These are phyloP conservation scores for Agriopis leucophaearia DNA, from an alignment of 2,888 invertebrate genomes.

Conservation along the genomic window DNA sequence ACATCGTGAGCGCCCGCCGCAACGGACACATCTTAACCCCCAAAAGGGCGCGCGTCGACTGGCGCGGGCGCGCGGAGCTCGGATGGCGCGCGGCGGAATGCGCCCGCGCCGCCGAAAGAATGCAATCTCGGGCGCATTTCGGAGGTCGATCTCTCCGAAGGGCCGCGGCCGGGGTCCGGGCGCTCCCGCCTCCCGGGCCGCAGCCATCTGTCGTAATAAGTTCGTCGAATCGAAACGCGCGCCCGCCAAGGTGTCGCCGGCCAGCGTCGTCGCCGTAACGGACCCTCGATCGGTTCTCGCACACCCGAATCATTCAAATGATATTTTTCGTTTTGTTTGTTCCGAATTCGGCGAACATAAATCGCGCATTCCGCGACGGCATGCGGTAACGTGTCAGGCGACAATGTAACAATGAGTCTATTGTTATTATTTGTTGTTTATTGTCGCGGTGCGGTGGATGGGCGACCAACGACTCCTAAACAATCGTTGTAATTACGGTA, in stretches of 20 bases:
- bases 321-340: conserved; percentile 48
- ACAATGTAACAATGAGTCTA: conserved; percentile 49
- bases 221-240: conserved; percentile 85
- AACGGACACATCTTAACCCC: conserved; percentile 86
- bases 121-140: conserved; percentile 87
- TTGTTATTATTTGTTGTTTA: conserved; percentile 42
- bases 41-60: conserved; percentile 86
- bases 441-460: conserved; percentile 10
- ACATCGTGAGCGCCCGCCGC: conserved; percentile 84
- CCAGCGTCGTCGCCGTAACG: conserved; percentile 71
- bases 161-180: conserved; percentile 69
- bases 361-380: conserved; percentile 30
- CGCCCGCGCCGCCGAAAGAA: conserved; percentile 86
- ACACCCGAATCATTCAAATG: conserved; percentile 65
- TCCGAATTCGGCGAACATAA: conserved; percentile 41
- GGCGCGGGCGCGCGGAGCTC: conserved; percentile 81
- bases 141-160: conserved; percentile 86
- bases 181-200: conserved; percentile 80
- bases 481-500: conserved; percentile 66
- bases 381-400: conserved; percentile 19
- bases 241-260: conserved; percentile 73
- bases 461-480: conserved; percentile 54
- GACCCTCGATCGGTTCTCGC: conserved; percentile 72
- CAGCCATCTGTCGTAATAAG: conserved; percentile 85
- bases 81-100: conserved; percentile 85